Conservation (phyloP, 2,888 invertebrate species). For the Phoenoteleia sp. region DNA sequence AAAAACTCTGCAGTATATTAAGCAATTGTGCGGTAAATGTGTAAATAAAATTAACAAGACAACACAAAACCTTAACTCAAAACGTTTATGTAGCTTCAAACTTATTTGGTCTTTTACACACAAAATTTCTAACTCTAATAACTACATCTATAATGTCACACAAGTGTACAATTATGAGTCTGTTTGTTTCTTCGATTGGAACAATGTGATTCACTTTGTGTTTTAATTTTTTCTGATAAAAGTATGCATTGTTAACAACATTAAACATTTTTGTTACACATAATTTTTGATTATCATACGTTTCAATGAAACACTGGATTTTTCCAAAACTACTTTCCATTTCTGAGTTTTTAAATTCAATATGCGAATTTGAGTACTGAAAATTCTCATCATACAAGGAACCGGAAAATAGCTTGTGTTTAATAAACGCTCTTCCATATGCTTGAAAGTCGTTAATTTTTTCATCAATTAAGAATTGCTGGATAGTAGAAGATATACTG, state of each 20-base stretch:
- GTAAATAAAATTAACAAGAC: too few species aligned
- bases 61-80: neutral
- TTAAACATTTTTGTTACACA: neutral
- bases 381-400: neutral
- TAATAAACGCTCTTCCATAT: neutral
- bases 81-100: neutral
- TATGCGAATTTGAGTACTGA: neutral
- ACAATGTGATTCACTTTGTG: neutral
- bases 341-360: neutral
- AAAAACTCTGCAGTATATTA: too few species aligned
- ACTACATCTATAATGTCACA: neutral
- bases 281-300: too few species aligned
- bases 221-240: neutral
- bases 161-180: neutral
- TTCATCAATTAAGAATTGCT: neutral
- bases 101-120: conserved; percentile 1
- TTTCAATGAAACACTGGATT: conserved; percentile 2
- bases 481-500: neutral
- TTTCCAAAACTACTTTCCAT: neutral
- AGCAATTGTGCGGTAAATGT: too few species aligned
- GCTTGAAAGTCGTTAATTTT: neutral
- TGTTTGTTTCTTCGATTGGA: neutral
- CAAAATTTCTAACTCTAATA: conserved; percentile 1
- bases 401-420: neutral
- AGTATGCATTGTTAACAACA: neutral